Evolutionary conservation across 2,113 vertebrate genomes (phyloP).

Genomic region (Caloenas nicobarica): DNA sequence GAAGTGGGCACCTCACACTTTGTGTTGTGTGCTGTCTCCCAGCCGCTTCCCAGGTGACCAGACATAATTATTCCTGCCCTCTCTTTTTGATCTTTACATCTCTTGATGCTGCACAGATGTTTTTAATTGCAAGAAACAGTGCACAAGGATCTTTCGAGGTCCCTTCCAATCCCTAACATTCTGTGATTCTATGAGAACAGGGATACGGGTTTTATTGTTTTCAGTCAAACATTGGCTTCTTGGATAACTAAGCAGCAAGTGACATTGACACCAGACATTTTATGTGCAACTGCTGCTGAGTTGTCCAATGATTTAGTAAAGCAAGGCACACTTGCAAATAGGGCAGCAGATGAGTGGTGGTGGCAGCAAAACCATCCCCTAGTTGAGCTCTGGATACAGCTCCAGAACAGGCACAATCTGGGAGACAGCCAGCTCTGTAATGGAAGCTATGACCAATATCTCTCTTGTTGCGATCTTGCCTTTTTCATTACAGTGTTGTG

Average conservation of each 20-base stretch:
- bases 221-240: neutral
- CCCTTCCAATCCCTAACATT: too few species aligned
- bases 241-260: neutral
- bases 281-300: neutral
- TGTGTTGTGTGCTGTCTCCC: neutral
- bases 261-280: neutral
- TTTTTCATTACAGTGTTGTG: constrained; percentile 50
- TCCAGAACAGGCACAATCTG: neutral
- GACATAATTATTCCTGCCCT: neutral
- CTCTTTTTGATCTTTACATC: neutral
- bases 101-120: neutral
- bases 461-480: constrained; percentile 26
- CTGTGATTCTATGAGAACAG: neutral
- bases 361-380: neutral
- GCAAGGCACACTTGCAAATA: neutral
- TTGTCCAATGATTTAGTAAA: neutral
- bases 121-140: neutral
- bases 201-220: neutral
- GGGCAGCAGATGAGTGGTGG: neutral
- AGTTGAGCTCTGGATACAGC: neutral
- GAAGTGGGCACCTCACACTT: neutral
- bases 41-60: neutral
- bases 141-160: neutral
- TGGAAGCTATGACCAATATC: neutral
- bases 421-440: neutral